Percentiles rank a stretch among this genome's conserved stretches.
Evolutionary conservation across 2,888 invertebrate species (phyloP).

Genomic region (Ischnura elegans): DNA sequence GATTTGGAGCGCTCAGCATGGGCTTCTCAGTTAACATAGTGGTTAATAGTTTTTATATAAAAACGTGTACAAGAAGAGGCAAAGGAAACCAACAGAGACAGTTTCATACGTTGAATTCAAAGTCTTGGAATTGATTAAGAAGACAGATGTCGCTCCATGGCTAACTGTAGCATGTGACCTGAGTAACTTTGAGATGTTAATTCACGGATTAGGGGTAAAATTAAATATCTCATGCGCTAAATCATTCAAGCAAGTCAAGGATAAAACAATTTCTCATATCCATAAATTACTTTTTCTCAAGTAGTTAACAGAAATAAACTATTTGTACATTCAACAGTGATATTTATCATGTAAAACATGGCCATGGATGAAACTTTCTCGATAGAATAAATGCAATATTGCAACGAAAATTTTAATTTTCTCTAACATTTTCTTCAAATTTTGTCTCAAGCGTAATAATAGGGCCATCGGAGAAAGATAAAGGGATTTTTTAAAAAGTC

Average conservation of each 20-base stretch:
- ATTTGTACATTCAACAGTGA: constrained; percentile 21
- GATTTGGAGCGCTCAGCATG: not conserved
- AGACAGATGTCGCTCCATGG: not conserved
- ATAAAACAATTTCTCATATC: not conserved
- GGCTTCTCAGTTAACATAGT: constrained; percentile 20
- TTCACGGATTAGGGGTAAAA: no score
- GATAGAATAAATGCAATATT: not conserved
- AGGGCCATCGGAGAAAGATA: constrained; percentile 33
- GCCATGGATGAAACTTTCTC: not conserved
- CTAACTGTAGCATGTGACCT: not conserved
- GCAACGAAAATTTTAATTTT: not conserved
- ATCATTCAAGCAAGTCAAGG: not conserved
- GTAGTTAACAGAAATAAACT: constrained; percentile 39
- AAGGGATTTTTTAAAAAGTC: constrained; percentile 36
- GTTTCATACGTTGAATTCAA: constrained; percentile 11
- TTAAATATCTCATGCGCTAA: not conserved
- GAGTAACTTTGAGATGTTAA: not conserved
- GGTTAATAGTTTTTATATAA: not conserved
- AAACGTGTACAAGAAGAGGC: not conserved
- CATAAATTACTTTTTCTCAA: not conserved
- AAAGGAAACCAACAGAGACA: constrained; percentile 18
- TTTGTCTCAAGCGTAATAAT: constrained; percentile 24
- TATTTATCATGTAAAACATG: not conserved
- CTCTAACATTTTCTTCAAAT: constrained; percentile 14
- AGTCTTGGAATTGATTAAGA: constrained; percentile 20